These are phyloP conservation scores for Tapirus terrestris DNA, from an alignment of 2,113 vertebrate genomes.

Conservation along the genomic window DNA sequence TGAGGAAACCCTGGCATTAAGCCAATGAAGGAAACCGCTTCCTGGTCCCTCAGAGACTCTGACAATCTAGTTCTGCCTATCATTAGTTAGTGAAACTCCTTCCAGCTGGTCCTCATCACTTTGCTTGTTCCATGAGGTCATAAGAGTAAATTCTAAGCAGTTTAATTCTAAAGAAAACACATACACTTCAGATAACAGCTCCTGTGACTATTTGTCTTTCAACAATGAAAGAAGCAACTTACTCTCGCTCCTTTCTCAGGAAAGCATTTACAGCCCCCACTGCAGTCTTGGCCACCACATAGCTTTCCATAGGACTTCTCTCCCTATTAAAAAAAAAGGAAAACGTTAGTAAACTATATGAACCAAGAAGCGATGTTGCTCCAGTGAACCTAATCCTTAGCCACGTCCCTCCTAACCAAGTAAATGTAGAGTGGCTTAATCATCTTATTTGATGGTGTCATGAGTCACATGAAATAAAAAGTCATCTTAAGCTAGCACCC, in stretches of 20 bases:
- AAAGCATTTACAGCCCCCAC: slow-evolving; percentile 89
- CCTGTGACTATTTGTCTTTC: slow-evolving; percentile 56
- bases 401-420: slow-evolving; percentile 22
- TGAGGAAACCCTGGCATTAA: slow-evolving; percentile 51
- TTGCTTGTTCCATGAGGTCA: slow-evolving; percentile 58
- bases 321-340: slow-evolving; percentile 83
- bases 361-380: slow-evolving; percentile 27
- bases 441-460: slow-evolving; percentile 30
- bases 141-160: slow-evolving; percentile 66
- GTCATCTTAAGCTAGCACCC: neutral
- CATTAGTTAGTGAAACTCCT: slow-evolving; percentile 20
- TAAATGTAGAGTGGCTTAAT: slow-evolving; percentile 5
- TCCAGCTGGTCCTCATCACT: slow-evolving; percentile 78
- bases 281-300: slow-evolving; percentile 91
- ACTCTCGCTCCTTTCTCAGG: slow-evolving; percentile 94
- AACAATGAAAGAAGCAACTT: slow-evolving; percentile 80
- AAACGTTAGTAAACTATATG: slow-evolving; percentile 36
- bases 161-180: slow-evolving; percentile 68
- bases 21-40: slow-evolving; percentile 42
- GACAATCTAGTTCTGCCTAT: slow-evolving; percentile 47
- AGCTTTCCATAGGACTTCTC: slow-evolving; percentile 86
- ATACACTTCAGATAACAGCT: slow-evolving; percentile 58
- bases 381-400: neutral
- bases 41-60: neutral
- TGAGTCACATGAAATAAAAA: slow-evolving; percentile 38